Conservation (phyloP, 2,797 vertebrate species). For the Tapera naevia region DNA sequence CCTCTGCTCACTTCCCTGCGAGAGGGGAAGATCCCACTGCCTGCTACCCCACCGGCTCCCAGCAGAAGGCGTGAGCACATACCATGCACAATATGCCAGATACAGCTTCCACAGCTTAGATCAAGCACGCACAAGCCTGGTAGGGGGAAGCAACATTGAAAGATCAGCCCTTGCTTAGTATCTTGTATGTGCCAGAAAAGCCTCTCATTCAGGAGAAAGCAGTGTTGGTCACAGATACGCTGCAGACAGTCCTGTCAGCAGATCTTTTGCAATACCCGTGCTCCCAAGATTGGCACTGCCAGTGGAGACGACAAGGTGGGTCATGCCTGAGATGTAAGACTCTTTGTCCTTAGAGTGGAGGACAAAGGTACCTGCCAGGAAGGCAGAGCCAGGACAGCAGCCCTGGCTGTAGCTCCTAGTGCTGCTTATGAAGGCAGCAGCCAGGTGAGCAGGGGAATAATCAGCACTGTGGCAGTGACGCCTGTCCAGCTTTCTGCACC, state of each 20-base stretch:
- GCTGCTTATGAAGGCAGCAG: neutral
- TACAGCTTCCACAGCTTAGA: neutral
- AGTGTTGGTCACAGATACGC: rapidly evolving
- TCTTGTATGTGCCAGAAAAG: rapidly evolving
- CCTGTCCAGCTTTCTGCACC: rapidly evolving
- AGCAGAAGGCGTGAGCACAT: neutral
- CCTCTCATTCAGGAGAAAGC: neutral
- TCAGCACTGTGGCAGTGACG: rapidly evolving
- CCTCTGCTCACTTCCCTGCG: neutral
- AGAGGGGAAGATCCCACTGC: neutral
- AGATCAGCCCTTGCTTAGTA: neutral
- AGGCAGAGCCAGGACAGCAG: neutral
- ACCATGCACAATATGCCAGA: rapidly evolving
- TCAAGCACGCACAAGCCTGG: neutral
- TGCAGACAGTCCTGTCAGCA: too few relatives aligned
- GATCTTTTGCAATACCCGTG: too few relatives aligned
- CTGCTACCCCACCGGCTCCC: neutral
- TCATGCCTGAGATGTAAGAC: rapidly evolving
- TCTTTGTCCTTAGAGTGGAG: neutral
- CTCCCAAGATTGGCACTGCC: neutral
- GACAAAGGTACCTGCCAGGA: neutral
- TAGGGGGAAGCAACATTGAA: neutral
- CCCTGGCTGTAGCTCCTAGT: neutral
- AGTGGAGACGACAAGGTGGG: neutral
- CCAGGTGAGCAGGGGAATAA: neutral